phyloP scores from a whole-genome alignment of 1,140 invertebrate species.

The Conus betulinus region DNA sequence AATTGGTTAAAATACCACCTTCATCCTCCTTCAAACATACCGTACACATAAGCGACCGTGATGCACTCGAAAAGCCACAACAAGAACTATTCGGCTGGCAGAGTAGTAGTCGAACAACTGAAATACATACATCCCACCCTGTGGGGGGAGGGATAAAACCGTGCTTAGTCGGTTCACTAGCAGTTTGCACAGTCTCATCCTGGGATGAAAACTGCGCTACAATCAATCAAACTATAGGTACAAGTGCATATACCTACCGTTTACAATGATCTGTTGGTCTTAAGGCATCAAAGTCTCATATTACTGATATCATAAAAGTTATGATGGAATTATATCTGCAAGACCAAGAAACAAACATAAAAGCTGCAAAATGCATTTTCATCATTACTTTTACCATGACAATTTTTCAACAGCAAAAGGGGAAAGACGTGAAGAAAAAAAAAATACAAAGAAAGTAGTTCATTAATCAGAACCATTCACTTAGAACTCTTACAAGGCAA shows the following conservation, averaged over 20 bases:
- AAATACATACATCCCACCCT: conserved; percentile 85
- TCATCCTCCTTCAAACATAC: conserved; percentile 67
- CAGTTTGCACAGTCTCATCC: background rate
- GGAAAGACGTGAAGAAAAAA: background rate
- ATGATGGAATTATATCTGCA: too few relatives aligned
- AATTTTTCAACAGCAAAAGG: background rate
- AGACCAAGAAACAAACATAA: background rate
- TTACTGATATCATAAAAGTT: too few relatives aligned
- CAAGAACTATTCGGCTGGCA: conserved; percentile 82
- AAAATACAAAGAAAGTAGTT: background rate
- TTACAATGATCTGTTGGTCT: background rate
- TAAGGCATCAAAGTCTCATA: background rate
- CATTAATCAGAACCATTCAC: background rate
- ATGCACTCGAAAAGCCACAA: conserved; percentile 85
- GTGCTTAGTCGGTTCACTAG: conserved; percentile 25
- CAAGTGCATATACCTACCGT: background rate
- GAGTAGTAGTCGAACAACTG: conserved; percentile 86
- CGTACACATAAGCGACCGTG: conserved; percentile 87
- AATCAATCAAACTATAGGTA: background rate
- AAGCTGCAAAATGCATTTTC: background rate
- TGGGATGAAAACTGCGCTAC: background rate
- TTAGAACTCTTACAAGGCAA: background rate
- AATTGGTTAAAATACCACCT: conserved; percentile 31
- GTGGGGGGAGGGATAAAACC: conserved; percentile 25
- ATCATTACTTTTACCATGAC: background rate